Base-by-base conservation (phyloP, 2,113 vertebrate species). In the Axis porcinus region DNA sequence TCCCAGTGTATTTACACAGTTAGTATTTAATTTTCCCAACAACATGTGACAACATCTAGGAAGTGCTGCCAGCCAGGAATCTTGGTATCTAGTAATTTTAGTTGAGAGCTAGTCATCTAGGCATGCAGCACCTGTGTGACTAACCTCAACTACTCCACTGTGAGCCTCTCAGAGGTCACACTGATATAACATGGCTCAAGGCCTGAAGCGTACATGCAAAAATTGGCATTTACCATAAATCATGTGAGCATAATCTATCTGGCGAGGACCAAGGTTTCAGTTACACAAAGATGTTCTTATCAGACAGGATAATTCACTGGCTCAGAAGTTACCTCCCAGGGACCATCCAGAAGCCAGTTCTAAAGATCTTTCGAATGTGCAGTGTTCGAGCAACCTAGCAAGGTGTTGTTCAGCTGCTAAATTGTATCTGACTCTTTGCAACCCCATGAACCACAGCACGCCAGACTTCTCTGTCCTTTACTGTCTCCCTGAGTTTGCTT, bases 1-100 rank as follows among this genome's bases (percentile, higher is more conserved):
- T 30, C 27, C 21, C 7, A 6, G 23, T 0, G 4, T 30, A 23
- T 6, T 21, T 43, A 52, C 19, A 45, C 3, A 36, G 6, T 54
- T 27, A 67, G 4, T 21, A 36, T 3, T 64, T 7, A 58, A 30
- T 55, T 76, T 14, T 89, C 17, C 70, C 40, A 64, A 2, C 2
- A 40, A 33, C 3, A 1, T n/a, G 12, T 28, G 10, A 76, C 70
- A 88, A 36, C 11, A 30, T 11, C 1, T 33, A n/a, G 25, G 9
- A 55, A 60, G 36, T 36, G 45, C 2, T 45, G 36, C 17, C 47
- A 67, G 55, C 50, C 5, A 40, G 12, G 5, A 21, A 88, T 10
- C 47, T 86, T 58, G 36, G 52, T 43, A 3, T 54, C 9, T n/a
- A 40, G 25, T 4, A 7, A n/a, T 45, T 87, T 84, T n/a, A 62